Conservation (phyloP, 2,888 invertebrate genomes). For the Phortica okadai region DNA sequence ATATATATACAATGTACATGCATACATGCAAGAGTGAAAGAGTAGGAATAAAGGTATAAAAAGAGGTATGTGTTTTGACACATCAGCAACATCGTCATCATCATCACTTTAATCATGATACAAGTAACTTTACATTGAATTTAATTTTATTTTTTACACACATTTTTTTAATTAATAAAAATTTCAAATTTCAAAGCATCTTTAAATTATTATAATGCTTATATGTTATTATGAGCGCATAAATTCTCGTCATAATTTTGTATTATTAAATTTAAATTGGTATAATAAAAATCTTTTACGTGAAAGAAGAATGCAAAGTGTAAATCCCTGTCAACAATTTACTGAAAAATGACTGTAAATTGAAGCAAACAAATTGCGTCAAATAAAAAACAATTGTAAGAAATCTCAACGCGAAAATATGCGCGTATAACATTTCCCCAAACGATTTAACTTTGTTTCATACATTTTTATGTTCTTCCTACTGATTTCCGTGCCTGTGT, state of each 20-base stretch:
- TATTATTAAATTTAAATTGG: too few relatives aligned
- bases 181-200: not conserved
- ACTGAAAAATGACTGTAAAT: not conserved
- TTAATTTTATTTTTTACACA: not conserved
- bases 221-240: too few relatives aligned
- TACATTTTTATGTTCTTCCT: conserved; percentile 16
- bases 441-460: conserved; percentile 16
- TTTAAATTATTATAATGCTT: too few relatives aligned
- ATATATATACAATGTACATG: not conserved
- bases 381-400: conserved; percentile 9
- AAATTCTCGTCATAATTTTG: too few relatives aligned
- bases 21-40: not conserved
- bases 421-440: not conserved
- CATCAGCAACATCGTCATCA: not conserved
- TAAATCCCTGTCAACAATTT: not conserved
- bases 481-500: not conserved
- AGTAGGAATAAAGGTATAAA: not conserved
- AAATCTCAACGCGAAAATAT: conserved; percentile 4
- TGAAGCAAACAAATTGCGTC: not conserved
- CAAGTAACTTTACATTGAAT: not conserved
- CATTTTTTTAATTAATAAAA: conserved; percentile 21
- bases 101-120: not conserved
- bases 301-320: not conserved
- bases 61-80: not conserved
- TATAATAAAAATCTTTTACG: not conserved